Base-by-base conservation (phyloP, 2,888 invertebrate species). In the Tachina lurida region DNA sequence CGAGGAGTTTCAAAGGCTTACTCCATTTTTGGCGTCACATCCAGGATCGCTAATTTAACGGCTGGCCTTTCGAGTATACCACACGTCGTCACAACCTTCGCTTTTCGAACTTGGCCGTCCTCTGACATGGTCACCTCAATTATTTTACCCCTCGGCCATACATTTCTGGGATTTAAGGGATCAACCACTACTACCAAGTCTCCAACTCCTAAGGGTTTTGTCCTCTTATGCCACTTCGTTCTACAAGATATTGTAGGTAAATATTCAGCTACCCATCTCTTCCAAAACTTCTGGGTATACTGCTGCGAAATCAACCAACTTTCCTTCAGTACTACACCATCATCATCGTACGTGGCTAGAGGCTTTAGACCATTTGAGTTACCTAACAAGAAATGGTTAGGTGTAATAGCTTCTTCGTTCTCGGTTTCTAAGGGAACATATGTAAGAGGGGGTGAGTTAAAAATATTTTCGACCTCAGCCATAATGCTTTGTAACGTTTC, bases 391-490 rank as follows among this genome's bases (percentile, higher is more conserved):
- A 75, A 65, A 45, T 75, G 43, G 15, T 52, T 47, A 13, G 54
- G 63, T 45, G 65, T 76, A 10, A 68, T 60, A 41, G 77, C 67
- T 68, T 67, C 56, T 0, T 58, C 67, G 67, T 77, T 63, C 76
- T 80, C 65, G 81, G 68, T 13, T 13, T 76, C 79, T 31, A 79
- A 13, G 13, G 83, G 71, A 41, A 85, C 43, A 31, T 83, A 76
- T 3, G 79, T 79, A n/a, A 87, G 68, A 41, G 83, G 84, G 0
- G 67, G 74, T 7, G 79, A 56, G 17, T 79, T 79, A 5, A 71
- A 47, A 19, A 79, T 65, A 41, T 65, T 79, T 45, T 79, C 71
- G 3, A 71, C 63, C 41, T 79, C 78, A 13, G 70, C 63, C 45
- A 63, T 31, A 31, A 31, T 54, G 5, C 63, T 58, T 58, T 45